Conservation (phyloP, 2,113 vertebrate species). For the Scomber scombrus region DNA sequence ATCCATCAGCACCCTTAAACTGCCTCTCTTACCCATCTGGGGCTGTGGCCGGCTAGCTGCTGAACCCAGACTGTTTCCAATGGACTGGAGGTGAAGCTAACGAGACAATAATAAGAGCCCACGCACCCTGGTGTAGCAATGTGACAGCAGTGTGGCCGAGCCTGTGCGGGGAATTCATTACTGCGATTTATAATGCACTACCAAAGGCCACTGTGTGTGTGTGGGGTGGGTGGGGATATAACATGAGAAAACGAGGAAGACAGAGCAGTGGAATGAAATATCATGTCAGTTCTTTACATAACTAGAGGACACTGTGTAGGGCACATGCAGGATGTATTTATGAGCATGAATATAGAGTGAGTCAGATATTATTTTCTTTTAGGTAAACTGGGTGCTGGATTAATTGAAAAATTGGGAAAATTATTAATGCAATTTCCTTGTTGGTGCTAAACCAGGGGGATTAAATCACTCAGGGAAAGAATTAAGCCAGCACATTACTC, state of each 20-base stretch:
- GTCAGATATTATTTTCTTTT: constrained; percentile 41
- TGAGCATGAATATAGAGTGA: constrained; percentile 30
- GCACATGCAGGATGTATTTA: constrained; percentile 36
- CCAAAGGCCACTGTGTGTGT: constrained; percentile 58
- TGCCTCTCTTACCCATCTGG: constrained; percentile 58
- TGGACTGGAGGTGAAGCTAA: constrained; percentile 68
- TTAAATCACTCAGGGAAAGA: constrained; percentile 45
- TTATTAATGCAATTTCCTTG: constrained; percentile 58
- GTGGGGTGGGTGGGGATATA: constrained; percentile 3
- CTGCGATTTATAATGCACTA: constrained; percentile 67
- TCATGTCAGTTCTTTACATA: constrained; percentile 39
- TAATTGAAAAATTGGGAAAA: constrained; percentile 56
- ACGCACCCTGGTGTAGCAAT: constrained; percentile 35
- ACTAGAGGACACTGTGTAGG: constrained; percentile 44
- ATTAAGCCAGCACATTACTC: constrained; percentile 45
- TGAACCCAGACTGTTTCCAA: constrained; percentile 57
- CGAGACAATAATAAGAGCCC: constrained; percentile 67
- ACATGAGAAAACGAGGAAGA: constrained; percentile 44
- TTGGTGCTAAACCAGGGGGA: constrained; percentile 32
- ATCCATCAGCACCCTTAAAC: constrained; percentile 70
- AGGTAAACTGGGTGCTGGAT: constrained; percentile 36
- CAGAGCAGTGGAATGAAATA: constrained; percentile 39
- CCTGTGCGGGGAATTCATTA: constrained; percentile 66
- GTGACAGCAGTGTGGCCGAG: constrained; percentile 42
- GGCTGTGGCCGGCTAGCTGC: constrained; percentile 35